Conservation (phyloP, 2,888 invertebrate species). For the Rutpela maculata region DNA sequence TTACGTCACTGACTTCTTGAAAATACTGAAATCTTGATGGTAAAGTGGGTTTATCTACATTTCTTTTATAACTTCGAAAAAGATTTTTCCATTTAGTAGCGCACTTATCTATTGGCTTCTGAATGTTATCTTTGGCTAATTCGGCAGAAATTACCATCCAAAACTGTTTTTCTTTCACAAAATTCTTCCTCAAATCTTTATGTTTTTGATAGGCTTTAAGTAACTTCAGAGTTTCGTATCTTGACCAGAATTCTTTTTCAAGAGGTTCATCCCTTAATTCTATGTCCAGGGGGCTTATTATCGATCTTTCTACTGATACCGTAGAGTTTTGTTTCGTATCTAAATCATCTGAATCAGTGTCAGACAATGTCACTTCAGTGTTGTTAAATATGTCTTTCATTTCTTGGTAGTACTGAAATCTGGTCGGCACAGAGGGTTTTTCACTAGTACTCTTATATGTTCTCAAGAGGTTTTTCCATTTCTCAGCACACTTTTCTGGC, state of each 20-base stretch:
- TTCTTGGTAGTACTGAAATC: constrained; percentile 29
- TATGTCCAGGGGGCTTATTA: background rate
- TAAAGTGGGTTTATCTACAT: constrained; percentile 12
- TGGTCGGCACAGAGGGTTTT: constrained; percentile 20
- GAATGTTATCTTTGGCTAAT: constrained; percentile 32
- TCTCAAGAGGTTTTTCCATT: constrained; percentile 35
- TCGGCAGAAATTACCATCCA: constrained; percentile 30
- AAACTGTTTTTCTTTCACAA: constrained; percentile 38
- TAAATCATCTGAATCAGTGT: constrained; percentile 18
- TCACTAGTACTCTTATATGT: constrained; percentile 32
- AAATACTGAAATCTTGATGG: constrained; percentile 34
- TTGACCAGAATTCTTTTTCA: constrained; percentile 42
- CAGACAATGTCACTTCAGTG: constrained; percentile 20
- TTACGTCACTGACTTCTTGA: constrained; percentile 35
- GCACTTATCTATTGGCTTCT: constrained; percentile 36
- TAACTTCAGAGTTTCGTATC: constrained; percentile 39
- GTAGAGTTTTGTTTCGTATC: constrained; percentile 1
- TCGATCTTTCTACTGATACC: background rate
- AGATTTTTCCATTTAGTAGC: constrained; percentile 44
- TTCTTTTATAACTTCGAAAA: constrained; percentile 37
- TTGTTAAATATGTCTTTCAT: constrained; percentile 26
- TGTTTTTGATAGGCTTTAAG: constrained; percentile 35
- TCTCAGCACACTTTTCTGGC: constrained; percentile 29
- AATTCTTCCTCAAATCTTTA: constrained; percentile 20
- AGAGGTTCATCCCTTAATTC: background rate